These are phyloP conservation scores for Nymphalis polychloros DNA, from an alignment of 2,888 invertebrate species.

Conservation along the genomic window DNA sequence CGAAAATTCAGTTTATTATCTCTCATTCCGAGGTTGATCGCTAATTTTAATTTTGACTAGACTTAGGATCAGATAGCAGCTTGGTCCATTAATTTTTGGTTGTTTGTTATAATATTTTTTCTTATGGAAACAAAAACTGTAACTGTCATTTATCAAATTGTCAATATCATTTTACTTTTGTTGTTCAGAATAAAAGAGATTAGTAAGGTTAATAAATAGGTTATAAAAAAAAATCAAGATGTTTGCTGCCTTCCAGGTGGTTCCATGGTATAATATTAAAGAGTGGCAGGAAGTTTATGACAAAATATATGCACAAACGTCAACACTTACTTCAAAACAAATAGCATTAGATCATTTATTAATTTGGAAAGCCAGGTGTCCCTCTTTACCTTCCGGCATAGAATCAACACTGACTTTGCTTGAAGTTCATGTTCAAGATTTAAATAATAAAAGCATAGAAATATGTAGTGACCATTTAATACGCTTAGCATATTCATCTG, in stretches of 20 bases:
- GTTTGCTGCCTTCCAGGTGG: constrained; percentile 60
- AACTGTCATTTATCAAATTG: not conserved
- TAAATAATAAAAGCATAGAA: constrained; percentile 47
- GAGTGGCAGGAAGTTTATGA: constrained; percentile 81
- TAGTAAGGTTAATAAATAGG: not conserved
- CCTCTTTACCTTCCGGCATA: constrained; percentile 81
- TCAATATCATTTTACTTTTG: not conserved
- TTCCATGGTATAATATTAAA: constrained; percentile 70
- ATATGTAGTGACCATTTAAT: constrained; percentile 69
- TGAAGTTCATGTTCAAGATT: constrained; percentile 74
- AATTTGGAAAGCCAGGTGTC: constrained; percentile 82
- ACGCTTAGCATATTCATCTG: constrained; percentile 83
- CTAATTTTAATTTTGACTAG: too few relatives aligned
- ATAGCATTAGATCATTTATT: constrained; percentile 73
- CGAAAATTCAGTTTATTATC: too few relatives aligned
- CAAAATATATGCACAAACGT: constrained; percentile 63
- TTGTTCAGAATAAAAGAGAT: too few relatives aligned
- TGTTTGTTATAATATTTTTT: too few relatives aligned
- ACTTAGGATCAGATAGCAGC: too few relatives aligned
- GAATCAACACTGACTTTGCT: constrained; percentile 83
- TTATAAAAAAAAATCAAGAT: constrained; percentile 42
- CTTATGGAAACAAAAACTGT: too few relatives aligned
- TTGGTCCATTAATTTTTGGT: not conserved
- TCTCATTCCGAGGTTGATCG: too few relatives aligned
- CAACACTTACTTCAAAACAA: constrained; percentile 51